Evolutionary conservation across 1,140 invertebrate species (phyloP), one percentile per base, ranked within the genome.

Genomic region (Nilaparvata lugens): DNA sequence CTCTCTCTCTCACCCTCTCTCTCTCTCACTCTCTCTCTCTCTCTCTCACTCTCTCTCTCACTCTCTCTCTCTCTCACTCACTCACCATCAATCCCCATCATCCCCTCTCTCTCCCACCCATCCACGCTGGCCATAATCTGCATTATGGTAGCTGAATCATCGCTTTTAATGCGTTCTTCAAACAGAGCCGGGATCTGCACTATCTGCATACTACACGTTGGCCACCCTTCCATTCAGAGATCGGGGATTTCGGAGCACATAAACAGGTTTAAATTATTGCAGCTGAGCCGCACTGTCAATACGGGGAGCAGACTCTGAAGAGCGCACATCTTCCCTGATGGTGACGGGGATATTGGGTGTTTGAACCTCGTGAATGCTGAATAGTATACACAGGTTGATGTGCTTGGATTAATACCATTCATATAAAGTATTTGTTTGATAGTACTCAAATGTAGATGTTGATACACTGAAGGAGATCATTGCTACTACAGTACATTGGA

Each of bases 111-210:
- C 21, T 55, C 53, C 35, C 24, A 16, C 53, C 35, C 52, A 24
- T 38, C 38, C 54, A 19, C 24, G 31, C 54, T 56, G 18, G 31
- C 28, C 38, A 28, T 56, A 28, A 38, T 38, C 38, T 38, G 31
- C 54, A 43, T 40, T 61, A 38, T 61, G 21, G 45, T 19, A 14
- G 45, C 45, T 48, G 45, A 48, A 48, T 48, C 45, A 48, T 48
- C 45, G 21, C 16, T 48, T 48, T 23, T 48, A 48, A 48, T 48
- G 45, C 45, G 45, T 48, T 48, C 45, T 48, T 48, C 45, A 48
- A 48, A 48, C 45, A 48, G 25, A 28, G 25, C 3, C 25, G 25
- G 25, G 25, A 28, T 35, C 7, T 6, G 31, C 31, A 35, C 31
- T 35, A 35, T 48, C 45, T 48, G 45, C 45, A 48, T 48, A 48